These are phyloP conservation scores for Mirounga angustirostris DNA, from an alignment of 2,113 vertebrate genomes.

Conservation along the genomic window DNA sequence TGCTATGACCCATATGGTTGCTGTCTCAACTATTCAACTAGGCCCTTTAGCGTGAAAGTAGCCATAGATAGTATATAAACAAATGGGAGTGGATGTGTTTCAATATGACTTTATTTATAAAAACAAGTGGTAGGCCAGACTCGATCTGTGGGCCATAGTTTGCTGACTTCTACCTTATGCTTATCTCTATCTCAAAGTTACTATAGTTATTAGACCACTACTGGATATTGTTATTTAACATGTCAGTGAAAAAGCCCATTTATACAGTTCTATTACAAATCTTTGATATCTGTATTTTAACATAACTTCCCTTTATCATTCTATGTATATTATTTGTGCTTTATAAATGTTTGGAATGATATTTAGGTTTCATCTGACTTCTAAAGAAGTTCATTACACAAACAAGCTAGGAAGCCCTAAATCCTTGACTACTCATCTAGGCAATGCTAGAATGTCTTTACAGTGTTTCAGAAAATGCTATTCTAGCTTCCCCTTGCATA, in stretches of 20 bases:
- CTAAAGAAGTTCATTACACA: background rate
- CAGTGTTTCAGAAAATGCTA: background rate
- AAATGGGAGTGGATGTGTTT: background rate
- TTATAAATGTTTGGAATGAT: background rate
- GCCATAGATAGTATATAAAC: background rate
- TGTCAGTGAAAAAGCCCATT: background rate
- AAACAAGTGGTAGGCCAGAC: background rate
- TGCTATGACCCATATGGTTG: accelerated
- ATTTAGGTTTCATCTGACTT: background rate
- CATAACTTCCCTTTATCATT: background rate
- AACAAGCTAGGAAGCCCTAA: background rate
- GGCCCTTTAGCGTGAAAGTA: background rate
- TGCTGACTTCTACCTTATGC: background rate
- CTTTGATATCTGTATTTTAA: background rate
- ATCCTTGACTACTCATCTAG: background rate
- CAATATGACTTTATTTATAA: slow-evolving; percentile 51
- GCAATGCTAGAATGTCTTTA: background rate
- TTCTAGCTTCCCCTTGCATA: background rate
- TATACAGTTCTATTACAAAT: background rate
- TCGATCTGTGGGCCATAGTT: background rate
- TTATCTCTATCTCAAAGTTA: background rate
- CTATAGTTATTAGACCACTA: background rate
- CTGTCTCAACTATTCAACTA: background rate
- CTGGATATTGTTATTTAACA: background rate
- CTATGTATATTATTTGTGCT: background rate